phyloP scores from a whole-genome alignment of 2,888 invertebrate species.

The Andrena flavipes region DNA sequence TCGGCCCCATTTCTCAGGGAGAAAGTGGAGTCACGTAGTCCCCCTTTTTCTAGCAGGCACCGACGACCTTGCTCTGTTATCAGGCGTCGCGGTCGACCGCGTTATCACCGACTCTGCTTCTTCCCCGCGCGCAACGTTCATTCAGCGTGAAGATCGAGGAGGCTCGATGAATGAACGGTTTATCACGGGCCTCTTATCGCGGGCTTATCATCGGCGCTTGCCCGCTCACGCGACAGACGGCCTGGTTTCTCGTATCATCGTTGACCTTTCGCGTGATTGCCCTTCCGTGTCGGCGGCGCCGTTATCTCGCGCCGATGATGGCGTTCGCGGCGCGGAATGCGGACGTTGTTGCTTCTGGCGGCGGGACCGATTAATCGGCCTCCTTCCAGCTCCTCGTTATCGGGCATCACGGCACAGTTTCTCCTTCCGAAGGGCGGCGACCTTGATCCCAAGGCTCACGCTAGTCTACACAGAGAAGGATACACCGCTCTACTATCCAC shows the following conservation, averaged over 20 bases:
- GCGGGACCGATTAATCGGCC: no score
- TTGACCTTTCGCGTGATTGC: conserved; percentile 27
- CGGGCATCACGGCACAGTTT: no score
- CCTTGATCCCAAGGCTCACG: no score
- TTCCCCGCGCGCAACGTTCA: neutral
- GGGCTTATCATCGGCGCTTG: conserved; percentile 7
- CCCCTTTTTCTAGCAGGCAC: neutral
- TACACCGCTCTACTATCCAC: no score
- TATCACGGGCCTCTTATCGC: conserved; percentile 15
- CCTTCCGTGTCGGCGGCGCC: neutral
- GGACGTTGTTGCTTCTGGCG: neutral
- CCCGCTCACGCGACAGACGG: conserved; percentile 21
- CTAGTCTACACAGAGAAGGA: no score
- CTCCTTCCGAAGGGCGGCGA: no score
- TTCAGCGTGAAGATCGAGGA: neutral
- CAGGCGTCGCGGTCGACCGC: neutral
- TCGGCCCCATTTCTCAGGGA: neutral
- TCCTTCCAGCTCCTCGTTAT: no score
- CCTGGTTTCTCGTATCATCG: conserved; percentile 18
- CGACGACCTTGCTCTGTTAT: neutral
- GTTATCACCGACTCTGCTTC: neutral
- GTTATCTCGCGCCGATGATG: conserved; percentile 1
- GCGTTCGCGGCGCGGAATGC: conserved; percentile 20
- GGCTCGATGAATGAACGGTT: neutral
- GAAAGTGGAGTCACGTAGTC: neutral